Conservation (phyloP, 1,140 invertebrate genomes). For the Panagrolaimus sp. region DNA sequence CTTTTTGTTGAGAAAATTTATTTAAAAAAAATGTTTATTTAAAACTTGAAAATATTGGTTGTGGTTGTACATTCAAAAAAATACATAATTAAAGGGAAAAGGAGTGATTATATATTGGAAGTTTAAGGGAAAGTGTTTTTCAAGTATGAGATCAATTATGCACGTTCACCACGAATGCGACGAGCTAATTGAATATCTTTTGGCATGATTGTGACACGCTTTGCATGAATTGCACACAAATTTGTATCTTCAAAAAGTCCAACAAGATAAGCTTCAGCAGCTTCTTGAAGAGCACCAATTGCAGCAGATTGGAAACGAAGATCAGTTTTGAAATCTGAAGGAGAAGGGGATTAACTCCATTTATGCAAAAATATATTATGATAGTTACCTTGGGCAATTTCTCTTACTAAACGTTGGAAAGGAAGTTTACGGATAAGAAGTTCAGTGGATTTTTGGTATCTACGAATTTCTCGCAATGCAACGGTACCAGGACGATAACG, state of each 20-base stretch:
- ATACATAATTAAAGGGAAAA: no score
- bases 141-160: neutral
- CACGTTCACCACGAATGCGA: slow-evolving; percentile 13
- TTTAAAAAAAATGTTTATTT: no score
- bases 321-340: slow-evolving; percentile 69
- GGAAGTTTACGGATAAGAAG: slow-evolving; percentile 66
- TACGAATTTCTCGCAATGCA: slow-evolving; percentile 62
- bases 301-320: slow-evolving; percentile 74
- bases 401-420: slow-evolving; percentile 64
- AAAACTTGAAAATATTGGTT: no score
- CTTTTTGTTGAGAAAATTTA: no score
- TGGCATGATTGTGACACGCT: slow-evolving; percentile 59
- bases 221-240: slow-evolving; percentile 59
- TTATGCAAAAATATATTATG: no score
- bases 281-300: slow-evolving; percentile 67
- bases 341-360: no score
- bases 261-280: slow-evolving; percentile 58
- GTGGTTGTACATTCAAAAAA: no score
- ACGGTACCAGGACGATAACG: slow-evolving; percentile 59
- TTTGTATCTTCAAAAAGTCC: slow-evolving; percentile 60
- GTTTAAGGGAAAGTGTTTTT: no score
- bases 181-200: slow-evolving; percentile 22
- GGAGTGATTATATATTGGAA: no score
- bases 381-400: slow-evolving; percentile 69
- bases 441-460: slow-evolving; percentile 70